Base-by-base conservation (phyloP, 2,888 invertebrate genomes). In the Morpho deidamia region DNA sequence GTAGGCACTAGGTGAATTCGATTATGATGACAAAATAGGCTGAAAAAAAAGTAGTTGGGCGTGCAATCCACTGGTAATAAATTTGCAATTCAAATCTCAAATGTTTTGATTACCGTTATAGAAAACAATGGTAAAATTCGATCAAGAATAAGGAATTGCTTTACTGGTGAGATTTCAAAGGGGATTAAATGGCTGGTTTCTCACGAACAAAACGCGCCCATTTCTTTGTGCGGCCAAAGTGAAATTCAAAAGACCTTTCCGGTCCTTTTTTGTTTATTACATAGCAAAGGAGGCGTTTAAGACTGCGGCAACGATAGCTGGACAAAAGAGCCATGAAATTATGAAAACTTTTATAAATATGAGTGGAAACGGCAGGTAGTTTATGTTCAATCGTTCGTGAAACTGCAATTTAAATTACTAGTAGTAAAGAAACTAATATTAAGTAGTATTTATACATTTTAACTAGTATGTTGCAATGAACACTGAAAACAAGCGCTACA, bases 81-180 rank as follows among this genome's bases (percentile, higher is more conserved):
- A 55, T 45, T 51, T 52, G 42, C 52, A 53, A 55, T 56, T 56
- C 39, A 56, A 45, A 43, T 41, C 46, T 45, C n/a, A 48, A 58
- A 55, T 60, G 51, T 58, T 60, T 60, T 60, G 60, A 58, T 58
- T 53, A 58, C 45, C 55, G 53, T 44, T 45, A 58, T 51, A 32
- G 53, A 43, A 58, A 54, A 60, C 59, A 59, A 59, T 55, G 40
- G 59, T 49, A 58, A 44, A 60, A 59, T 57, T 62, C 60, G 59
- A 62, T 62, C 68, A 64, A 58, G 72, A 63, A 67, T 71, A 71
- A 74, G 70, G 67, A 68, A 72, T 69, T 71, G 69, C 70, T 72
- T 71, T 69, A 62, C 54, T 59, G 34, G 11, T 63, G 59, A 62
- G 61, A 66, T 67, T 68, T 58, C 54, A 62, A 64, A 67, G 66